Base-by-base conservation (phyloP, 2,888 invertebrate species). In the Mylabris sibirica region DNA sequence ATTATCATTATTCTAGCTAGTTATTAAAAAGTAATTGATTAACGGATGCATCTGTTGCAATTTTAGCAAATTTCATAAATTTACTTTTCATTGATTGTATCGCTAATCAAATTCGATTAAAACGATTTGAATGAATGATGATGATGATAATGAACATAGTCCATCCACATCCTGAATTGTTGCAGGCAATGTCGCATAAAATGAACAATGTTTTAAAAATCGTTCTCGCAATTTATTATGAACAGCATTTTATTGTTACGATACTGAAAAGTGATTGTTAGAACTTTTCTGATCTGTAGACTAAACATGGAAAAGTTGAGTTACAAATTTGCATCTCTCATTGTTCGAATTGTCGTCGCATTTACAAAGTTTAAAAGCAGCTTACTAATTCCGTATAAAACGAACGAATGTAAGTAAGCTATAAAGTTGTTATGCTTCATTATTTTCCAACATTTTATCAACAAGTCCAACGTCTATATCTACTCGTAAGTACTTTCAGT, bases 101-200 rank as follows among this genome's bases (percentile, higher is more conserved):
- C 6, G 71, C 73, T 73, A 67, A 73, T 73, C 75, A 74, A 75
- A 78, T 76, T 77, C 74, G 77, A 74, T 76, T 75, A 73, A 72
- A 76, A 71, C 64, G 70, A 70, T 74, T 74, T 73, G 74, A 74
- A 77, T 76, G 74, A 76, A 72, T 75, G 74, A 78, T 75, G 73
- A 68, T 72, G 64, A 72, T 75, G 74, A 78, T 75, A 72, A 68
- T 72, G 66, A 67, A 69, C 61, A 70, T 68, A 70, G 71, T 72
- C 67, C 61, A 63, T 72, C 67, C 61, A 63, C 72, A 67, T 72
- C 71, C 68, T 70, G 70, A 66, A 67, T 72, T 63, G 49, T 59
- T 67, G 8, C 59, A 71, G 70, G 73, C 73, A 74, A 76, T 76
- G 72, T 74, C 72, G 71, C 72, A 63, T 67, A 59, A 70, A 74